Percentiles rank a stretch among this genome's conserved stretches.
Evolutionary conservation across 92 coral and sea anemone genomes (phyloP).

Genomic region (Phymanthus crucifer): DNA sequence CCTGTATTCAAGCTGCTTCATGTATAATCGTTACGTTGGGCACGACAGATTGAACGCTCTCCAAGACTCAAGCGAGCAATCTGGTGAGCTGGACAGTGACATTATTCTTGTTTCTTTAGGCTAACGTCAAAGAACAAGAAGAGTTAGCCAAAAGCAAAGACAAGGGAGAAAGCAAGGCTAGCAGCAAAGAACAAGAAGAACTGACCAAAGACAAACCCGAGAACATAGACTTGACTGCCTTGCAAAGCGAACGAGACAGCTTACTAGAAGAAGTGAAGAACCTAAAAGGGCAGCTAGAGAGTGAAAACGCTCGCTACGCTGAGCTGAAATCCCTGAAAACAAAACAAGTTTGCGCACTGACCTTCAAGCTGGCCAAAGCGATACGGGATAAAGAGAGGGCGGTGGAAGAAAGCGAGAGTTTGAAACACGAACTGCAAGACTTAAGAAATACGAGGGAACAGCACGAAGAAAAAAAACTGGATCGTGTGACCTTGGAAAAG

Average conservation of each 20-base stretch:
- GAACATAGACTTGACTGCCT: conserved; percentile 8
- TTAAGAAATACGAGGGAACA: conserved; percentile 7
- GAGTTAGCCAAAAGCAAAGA: conserved; percentile 3
- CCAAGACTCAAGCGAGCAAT: too few species aligned
- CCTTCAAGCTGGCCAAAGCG: conserved; percentile 77
- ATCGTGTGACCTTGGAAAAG: not conserved
- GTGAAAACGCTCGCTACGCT: conserved; percentile 43
- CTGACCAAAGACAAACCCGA: not conserved
- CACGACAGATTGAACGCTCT: too few species aligned
- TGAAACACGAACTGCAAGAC: conserved; percentile 33
- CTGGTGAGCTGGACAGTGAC: too few species aligned
- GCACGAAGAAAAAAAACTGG: not conserved
- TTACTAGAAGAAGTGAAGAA: conserved; percentile 52
- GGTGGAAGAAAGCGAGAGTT: conserved; percentile 32
- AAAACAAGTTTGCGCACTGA: conserved; percentile 67
- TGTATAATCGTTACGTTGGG: too few species aligned
- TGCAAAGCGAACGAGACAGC: conserved; percentile 23
- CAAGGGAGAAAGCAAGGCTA: not conserved
- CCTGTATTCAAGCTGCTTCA: too few species aligned
- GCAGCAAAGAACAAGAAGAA: conserved; percentile 2
- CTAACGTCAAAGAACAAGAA: conserved; percentile 8
- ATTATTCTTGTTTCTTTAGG: not conserved
- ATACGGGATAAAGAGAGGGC: conserved; percentile 67
- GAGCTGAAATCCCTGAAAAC: conserved; percentile 72
- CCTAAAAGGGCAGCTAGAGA: conserved; percentile 52